Conservation (phyloP, 2,888 invertebrate species). For the Leucoma salicis region DNA sequence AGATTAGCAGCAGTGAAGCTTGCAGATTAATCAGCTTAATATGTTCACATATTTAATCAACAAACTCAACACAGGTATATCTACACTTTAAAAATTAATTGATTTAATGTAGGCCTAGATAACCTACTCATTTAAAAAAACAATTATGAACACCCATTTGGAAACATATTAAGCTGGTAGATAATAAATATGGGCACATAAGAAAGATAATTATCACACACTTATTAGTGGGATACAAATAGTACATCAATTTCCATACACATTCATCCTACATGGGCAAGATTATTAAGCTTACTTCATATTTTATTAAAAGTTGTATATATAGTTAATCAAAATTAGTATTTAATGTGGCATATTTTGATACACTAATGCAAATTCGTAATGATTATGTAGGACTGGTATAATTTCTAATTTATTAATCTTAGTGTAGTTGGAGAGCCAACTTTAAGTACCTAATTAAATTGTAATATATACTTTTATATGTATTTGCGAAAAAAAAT, state of each 20-base stretch:
- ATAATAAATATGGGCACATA: constrained; percentile 23
- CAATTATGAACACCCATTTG: constrained; percentile 1
- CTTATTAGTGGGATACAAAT: constrained; percentile 27
- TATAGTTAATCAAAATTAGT: background rate
- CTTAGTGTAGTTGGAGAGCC: too few relatives aligned
- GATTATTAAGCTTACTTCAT: background rate
- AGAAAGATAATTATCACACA: constrained; percentile 33
- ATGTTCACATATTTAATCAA: constrained; percentile 22
- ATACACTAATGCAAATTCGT: background rate
- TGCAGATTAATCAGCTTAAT: constrained; percentile 28
- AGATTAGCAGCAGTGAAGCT: constrained; percentile 19
- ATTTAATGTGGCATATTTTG: background rate
- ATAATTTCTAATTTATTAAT: too few relatives aligned
- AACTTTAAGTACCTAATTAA: too few relatives aligned
- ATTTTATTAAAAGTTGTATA: background rate
- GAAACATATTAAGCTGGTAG: constrained; percentile 30
- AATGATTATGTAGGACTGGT: background rate
- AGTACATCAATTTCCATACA: constrained; percentile 10
- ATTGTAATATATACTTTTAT: background rate
- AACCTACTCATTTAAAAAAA: background rate
- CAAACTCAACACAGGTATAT: constrained; percentile 23
- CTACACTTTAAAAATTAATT: background rate
- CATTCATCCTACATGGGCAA: constrained; percentile 4
- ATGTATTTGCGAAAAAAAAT: constrained; percentile 18
- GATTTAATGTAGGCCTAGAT: constrained; percentile 4